Evolutionary conservation across 2,888 invertebrate genomes (phyloP), one percentile per base, ranked within the genome.

Genomic region (Linnaemya vulpina): DNA sequence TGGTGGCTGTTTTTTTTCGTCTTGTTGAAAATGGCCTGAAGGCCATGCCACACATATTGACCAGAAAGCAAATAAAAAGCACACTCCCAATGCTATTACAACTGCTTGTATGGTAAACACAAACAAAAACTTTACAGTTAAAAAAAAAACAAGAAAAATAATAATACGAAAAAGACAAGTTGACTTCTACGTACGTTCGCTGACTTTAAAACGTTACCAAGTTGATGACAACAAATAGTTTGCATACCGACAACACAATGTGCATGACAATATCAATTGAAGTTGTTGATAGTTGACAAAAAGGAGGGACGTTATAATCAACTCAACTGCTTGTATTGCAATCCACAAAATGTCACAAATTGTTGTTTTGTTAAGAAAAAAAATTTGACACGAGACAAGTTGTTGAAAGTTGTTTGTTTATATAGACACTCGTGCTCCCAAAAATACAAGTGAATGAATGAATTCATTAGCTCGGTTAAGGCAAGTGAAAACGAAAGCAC

Each of bases 211-310:
- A 75, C 68, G 68, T 75, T 75, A 38, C 40, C 58, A 67, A 78
- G 74, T 82, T 75, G 85, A 82, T 85, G 82, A 79, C 82, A 85
- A 85, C 82, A 85, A 84, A 85, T 85, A 82, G 71, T 85, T 85
- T 85, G 85, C 82, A 85, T 85, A 85, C 85, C 82, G 82, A 68
- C 85, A 79, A 74, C 85, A 79, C 85, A 79, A 65, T 74, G 70
- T 60, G 60, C 46, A 77, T 70, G 82, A 82, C 82, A 85, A 53
- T 79, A 78, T 79, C 85, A 85, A 82, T 79, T 85, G 82, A 85
- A 82, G 70, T 83, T 83, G 67, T 83, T 83, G 83, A 79, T 68
- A 77, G 83, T 74, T 74, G 83, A 74, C 68, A 77, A 58, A 67
- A 49, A 67, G 63, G 82, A 79, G 83, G 79, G 75, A 67, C 71